Evolutionary conservation across 1,140 invertebrate species (phyloP), one percentile per base, ranked within the genome.

Genomic region (Armadillidium nasatum): DNA sequence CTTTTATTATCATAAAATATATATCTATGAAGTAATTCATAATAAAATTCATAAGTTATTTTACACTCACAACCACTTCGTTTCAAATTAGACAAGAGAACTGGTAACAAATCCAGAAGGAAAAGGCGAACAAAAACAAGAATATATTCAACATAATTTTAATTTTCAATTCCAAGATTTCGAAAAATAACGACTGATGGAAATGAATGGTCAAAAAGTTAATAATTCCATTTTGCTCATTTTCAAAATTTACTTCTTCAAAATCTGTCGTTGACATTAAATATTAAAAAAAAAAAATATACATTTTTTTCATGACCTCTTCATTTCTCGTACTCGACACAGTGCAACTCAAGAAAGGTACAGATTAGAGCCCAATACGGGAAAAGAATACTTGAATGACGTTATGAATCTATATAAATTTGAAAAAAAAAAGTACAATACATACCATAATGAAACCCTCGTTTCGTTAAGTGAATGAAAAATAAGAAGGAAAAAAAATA

Each of bases 121-220:
- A 33, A 33, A 60, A 19, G 50, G 19, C 19, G 7, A 60, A 60
- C 1, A 60, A 15, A 60, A 60, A 60, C 50, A 60, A 15, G 19
- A 13, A 60, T 2, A 60, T 60, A 15, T 60, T 60, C 11, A 15
- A 60, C 50, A 15, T 13, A 60, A 60, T 60, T 60, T 60, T 60
- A 60, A 60, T 60, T 60, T 60, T 60, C n/a, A 60, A 60, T 60
- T 60, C 50, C 50, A 60, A 60, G 50, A 60, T 19, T 19, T 60
- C 50, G 11, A 60, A 60, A 60, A 60, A 60, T 60, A 33, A 60
- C 50, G 50, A 60, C 11, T 60, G 50, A 2, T 19, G 50, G 50
- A 60, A 60, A 60, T 60, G 50, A 60, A 60, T 60, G 50, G 50
- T 60, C 50, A 60, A 33, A 33, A 33, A 33, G 33, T 33, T 33